Conservation (phyloP, 2,888 invertebrate genomes). For the Aphidius colemani region DNA sequence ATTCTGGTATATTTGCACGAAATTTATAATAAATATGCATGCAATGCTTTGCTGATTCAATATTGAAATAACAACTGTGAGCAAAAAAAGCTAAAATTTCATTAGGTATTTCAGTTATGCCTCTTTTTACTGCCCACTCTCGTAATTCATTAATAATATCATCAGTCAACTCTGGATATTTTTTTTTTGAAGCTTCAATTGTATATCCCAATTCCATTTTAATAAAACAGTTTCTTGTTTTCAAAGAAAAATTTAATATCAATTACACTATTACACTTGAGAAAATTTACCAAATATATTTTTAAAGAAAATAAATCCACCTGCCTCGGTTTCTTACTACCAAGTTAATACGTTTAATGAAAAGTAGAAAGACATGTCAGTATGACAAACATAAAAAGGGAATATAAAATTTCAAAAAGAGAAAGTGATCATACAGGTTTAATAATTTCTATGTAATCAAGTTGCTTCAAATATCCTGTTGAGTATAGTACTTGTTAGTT, state of each 20-base stretch:
- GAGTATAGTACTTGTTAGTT: no score
- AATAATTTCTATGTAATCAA: conserved; percentile 7
- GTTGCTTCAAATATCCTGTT: no score
- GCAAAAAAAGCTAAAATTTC: conserved; percentile 71
- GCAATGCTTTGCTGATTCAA: conserved; percentile 67
- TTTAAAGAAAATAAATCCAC: no score
- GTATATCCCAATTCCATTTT: conserved; percentile 48
- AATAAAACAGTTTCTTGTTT: not conserved
- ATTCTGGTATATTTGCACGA: conserved; percentile 67
- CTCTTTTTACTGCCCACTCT: conserved; percentile 40
- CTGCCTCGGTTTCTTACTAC: no score
- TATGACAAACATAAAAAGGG: not conserved
- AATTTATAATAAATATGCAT: conserved; percentile 68
- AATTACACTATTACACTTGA: no score
- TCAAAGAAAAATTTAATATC: no score
- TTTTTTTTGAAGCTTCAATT: conserved; percentile 39
- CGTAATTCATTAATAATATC: conserved; percentile 42
- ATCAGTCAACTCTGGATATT: conserved; percentile 45
- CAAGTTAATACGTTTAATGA: no score
- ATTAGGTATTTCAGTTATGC: conserved; percentile 54
- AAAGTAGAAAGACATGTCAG: no score
- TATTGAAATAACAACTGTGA: conserved; percentile 68
- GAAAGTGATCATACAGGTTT: conserved; percentile 17
- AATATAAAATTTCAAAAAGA: conserved; percentile 16
- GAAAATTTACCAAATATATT: no score